Conservation (phyloP, 2,113 vertebrate species). For the Reinhardtius hippoglossoides region DNA sequence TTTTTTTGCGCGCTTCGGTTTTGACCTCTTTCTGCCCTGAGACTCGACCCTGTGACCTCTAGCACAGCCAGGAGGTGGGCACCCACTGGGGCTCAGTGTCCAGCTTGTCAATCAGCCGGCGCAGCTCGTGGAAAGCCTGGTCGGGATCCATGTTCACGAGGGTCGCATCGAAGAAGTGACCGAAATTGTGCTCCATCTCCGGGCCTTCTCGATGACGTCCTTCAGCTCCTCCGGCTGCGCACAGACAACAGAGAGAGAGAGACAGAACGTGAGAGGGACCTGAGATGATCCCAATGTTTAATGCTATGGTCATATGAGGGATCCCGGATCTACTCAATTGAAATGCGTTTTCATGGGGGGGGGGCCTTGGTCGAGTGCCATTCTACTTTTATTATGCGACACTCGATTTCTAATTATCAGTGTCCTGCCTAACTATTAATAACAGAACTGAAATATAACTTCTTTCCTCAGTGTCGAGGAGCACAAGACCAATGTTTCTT, state of each 20-base stretch:
- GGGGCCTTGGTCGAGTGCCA: too few species aligned
- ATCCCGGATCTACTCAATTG: too few species aligned
- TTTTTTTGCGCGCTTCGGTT: neutral
- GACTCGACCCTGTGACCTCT: slow-evolving; percentile 21
- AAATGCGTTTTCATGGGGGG: too few species aligned
- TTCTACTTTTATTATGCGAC: too few species aligned
- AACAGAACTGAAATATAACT: too few species aligned
- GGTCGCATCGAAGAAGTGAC: slow-evolving; percentile 92
- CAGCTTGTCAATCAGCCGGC: slow-evolving; percentile 91
- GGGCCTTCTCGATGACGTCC: slow-evolving; percentile 93
- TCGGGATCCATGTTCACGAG: slow-evolving; percentile 92
- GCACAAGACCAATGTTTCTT: neutral
- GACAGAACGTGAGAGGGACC: neutral
- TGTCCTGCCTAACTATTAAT: too few species aligned
- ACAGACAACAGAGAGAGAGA: slow-evolving; percentile 11
- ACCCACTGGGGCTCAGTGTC: slow-evolving; percentile 99
- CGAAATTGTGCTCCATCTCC: slow-evolving; percentile 96
- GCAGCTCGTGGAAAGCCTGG: slow-evolving; percentile 90
- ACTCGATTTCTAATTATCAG: too few species aligned
- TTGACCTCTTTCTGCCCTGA: slow-evolving; percentile 6
- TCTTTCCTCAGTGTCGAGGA: too few species aligned
- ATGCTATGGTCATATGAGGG: too few species aligned
- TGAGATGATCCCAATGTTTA: neutral
- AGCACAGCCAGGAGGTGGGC: slow-evolving; percentile 92
- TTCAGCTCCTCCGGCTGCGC: slow-evolving; percentile 92